These are phyloP conservation scores for Drosophila carrolli DNA, from an alignment of 1,140 invertebrate genomes.

Conservation along the genomic window DNA sequence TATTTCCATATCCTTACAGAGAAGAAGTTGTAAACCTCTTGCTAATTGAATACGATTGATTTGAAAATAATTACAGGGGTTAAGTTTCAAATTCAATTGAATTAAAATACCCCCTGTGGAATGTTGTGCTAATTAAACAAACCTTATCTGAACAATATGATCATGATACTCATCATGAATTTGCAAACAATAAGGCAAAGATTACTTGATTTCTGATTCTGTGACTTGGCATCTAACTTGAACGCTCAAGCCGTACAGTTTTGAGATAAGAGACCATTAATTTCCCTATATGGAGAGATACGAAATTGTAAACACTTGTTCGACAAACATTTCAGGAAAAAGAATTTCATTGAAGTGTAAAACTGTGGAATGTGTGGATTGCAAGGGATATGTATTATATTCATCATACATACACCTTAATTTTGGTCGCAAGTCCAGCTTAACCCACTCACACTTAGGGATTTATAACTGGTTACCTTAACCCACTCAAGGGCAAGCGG, in stretches of 20 bases:
- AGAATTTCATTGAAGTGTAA: not conserved
- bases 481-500: constrained; percentile 52
- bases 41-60: constrained; percentile 38
- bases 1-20: constrained; percentile 53
- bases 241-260: constrained; percentile 21
- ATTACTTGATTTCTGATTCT: constrained; percentile 13
- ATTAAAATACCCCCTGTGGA: not conserved
- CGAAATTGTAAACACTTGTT: constrained; percentile 20
- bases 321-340: not conserved
- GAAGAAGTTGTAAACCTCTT: constrained; percentile 84
- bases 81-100: not conserved
- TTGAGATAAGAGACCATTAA: constrained; percentile 32
- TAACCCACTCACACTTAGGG: constrained; percentile 16
- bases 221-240: constrained; percentile 23
- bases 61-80: constrained; percentile 24
- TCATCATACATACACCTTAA: not conserved
- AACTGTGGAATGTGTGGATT: not conserved
- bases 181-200: constrained; percentile 37
- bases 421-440: constrained; percentile 20
- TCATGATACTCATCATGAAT: constrained; percentile 4
- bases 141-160: not conserved
- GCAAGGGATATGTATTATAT: not conserved
- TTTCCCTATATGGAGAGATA: constrained; percentile 18
- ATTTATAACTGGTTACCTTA: constrained; percentile 63
- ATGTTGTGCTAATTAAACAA: constrained; percentile 9